Evolutionary conservation across 1,140 invertebrate species (phyloP), one percentile per base, ranked within the genome.

Genomic region (Eriocheir sinensis): DNA sequence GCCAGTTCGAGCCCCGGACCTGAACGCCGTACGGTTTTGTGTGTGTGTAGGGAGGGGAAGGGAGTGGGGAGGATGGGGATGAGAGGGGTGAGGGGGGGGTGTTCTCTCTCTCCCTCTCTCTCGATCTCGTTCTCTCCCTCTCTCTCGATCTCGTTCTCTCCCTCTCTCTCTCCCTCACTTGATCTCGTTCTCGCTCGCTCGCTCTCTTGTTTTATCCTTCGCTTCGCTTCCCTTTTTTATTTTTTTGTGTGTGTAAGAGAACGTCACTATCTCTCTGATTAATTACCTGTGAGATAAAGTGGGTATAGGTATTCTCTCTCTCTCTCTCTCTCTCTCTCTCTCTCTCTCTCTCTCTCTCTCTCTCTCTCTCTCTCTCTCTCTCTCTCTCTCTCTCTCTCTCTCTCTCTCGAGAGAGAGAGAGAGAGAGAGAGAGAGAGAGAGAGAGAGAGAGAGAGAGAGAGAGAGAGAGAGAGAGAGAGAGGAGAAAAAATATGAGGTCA

Each of bases 201-300:
- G 12, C 48, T 53, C 48, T 53, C 48, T 53, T 9, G 0, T 21
- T 53, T 21, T 53, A 1, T 53, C 48, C 21, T 21, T 53, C 9
- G 12, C 48, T 53, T 48, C 44, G 4, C 44, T 48, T 21, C 27
- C 21, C 27, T 21, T 60, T 21, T 8, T 21, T 15, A 6, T 60
- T 60, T 72, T 72, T 72, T 72, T 72, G 60, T n/a, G n/a, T n/a
- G n/a, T n/a, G n/a, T 72, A 72, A 72, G 60, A 72, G 40, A 27
- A 41, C 41, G 86, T 9, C 44, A 38, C 32, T 80, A 91, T 91
- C 90, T 91, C 32, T 80, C 90, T 91, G 90, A 91, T 91, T 91
- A 91, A 91, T 91, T 91, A 91, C 90, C 36, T 38, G 53, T 15
- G 53, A 91, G 90, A 91, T 91, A 91, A 91, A 60, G 90, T 79